These are phyloP conservation scores for Edolisoma coerulescens DNA, from an alignment of 2,113 vertebrate genomes.

Conservation along the genomic window DNA sequence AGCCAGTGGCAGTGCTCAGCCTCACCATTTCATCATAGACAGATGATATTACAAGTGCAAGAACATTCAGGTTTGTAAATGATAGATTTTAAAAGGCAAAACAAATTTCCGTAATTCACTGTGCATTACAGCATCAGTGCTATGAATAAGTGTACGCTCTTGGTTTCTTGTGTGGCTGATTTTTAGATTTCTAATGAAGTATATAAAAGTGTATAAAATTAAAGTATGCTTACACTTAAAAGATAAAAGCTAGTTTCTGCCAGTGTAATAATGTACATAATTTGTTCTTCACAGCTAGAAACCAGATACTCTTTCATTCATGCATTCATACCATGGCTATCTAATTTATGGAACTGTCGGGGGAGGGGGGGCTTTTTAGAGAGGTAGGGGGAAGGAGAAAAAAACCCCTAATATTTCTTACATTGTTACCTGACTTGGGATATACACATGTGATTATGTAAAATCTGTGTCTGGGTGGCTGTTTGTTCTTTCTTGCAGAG, in stretches of 20 bases:
- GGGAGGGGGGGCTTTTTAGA: background rate
- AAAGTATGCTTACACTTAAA: background rate
- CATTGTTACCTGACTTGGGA: background rate
- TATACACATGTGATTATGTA: background rate
- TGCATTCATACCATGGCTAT: background rate
- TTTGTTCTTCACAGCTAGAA: slow-evolving; percentile 1
- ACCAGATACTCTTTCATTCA: slow-evolving; percentile 27
- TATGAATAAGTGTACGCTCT: slow-evolving; percentile 8
- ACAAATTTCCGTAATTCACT: background rate
- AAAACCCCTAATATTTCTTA: background rate
- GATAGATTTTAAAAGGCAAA: slow-evolving; percentile 4
- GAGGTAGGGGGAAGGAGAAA: background rate
- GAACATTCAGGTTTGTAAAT: slow-evolving; percentile 3
- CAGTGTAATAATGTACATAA: background rate
- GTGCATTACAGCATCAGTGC: background rate
- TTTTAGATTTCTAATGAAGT: slow-evolving; percentile 18
- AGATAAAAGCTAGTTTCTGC: slow-evolving; percentile 29
- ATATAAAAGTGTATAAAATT: slow-evolving; percentile 15
- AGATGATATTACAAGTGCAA: background rate
- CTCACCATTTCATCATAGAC: slow-evolving; percentile 9
- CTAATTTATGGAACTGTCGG: background rate
- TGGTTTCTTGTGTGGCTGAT: background rate
- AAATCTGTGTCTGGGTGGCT: slow-evolving; percentile 33
- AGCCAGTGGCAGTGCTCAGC: slow-evolving; percentile 3
- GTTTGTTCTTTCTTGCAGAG: slow-evolving; percentile 72